Evolutionary conservation across 2,888 invertebrate species (phyloP).

Genomic region (Campoletis raptor): DNA sequence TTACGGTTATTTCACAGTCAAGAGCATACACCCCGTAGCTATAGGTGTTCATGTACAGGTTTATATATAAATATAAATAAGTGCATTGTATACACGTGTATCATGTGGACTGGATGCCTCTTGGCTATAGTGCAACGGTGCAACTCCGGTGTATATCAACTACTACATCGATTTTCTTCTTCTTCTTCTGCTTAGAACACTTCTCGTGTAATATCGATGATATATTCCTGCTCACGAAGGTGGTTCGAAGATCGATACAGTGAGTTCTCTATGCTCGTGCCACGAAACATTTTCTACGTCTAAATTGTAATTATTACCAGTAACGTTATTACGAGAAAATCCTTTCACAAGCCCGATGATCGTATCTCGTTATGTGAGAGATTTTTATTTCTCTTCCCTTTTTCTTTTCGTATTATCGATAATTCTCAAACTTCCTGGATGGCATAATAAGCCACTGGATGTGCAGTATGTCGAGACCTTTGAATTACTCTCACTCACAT

Average conservation of each 20-base stretch:
- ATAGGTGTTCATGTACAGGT: slow-evolving; percentile 21
- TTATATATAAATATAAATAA: not conserved
- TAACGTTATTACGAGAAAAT: slow-evolving; percentile 54
- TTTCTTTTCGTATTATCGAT: slow-evolving; percentile 38
- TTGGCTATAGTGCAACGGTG: slow-evolving; percentile 62
- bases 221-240: slow-evolving; percentile 59
- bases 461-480: not conserved
- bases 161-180: slow-evolving; percentile 41
- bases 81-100: slow-evolving; percentile 19
- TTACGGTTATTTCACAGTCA: slow-evolving; percentile 35
- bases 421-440: slow-evolving; percentile 51
- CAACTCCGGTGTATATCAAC: slow-evolving; percentile 47
- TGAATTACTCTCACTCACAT: slow-evolving; percentile 1
- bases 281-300: slow-evolving; percentile 54
- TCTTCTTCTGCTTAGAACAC: slow-evolving; percentile 10
- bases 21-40: slow-evolving; percentile 53
- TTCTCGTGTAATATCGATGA: slow-evolving; percentile 57
- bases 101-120: slow-evolving; percentile 44
- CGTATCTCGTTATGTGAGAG: slow-evolving; percentile 55
- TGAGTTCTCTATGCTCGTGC: slow-evolving; percentile 56
- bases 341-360: slow-evolving; percentile 51
- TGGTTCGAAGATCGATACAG: slow-evolving; percentile 69
- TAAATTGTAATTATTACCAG: slow-evolving; percentile 71
- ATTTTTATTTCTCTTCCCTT: slow-evolving; percentile 16
- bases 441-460: slow-evolving; percentile 54